Conservation (phyloP, 2,888 invertebrate species). For the Phanerotoma sp. region DNA sequence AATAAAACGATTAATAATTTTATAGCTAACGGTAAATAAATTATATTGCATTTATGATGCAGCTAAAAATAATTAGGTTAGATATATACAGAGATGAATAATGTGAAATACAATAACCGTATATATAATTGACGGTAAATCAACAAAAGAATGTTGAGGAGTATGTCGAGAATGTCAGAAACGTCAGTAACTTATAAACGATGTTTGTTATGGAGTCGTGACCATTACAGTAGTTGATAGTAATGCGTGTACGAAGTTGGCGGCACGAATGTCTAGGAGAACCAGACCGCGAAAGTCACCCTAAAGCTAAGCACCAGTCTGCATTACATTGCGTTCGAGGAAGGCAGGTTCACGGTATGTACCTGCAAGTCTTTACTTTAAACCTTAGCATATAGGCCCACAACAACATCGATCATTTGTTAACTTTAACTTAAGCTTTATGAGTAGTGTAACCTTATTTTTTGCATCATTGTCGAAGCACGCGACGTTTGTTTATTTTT, state of each 20-base stretch:
- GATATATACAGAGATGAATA: neutral
- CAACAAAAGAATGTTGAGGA: neutral
- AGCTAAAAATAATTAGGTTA: no score
- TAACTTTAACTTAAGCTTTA: conserved; percentile 41
- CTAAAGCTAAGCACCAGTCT: conserved; percentile 16
- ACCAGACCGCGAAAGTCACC: conserved; percentile 16
- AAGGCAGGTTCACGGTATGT: conserved; percentile 25
- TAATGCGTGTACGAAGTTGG: conserved; percentile 19
- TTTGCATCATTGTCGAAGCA: no score
- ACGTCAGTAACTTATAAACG: neutral
- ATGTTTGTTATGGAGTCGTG: conserved; percentile 14
- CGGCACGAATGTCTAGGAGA: conserved; percentile 28
- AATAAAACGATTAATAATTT: no score
- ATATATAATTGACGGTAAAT: neutral
- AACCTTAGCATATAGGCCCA: conserved; percentile 26
- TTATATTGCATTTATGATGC: no score
- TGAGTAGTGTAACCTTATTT: conserved; percentile 18
- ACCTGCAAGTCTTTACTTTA: neutral
- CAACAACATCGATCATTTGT: conserved; percentile 44
- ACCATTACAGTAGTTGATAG: conserved; percentile 10
- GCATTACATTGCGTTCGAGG: conserved; percentile 29
- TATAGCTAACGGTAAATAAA: no score
- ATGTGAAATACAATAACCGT: neutral
- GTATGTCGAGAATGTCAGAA: neutral
- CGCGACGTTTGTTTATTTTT: no score